Base-by-base conservation (phyloP, 2,888 invertebrate genomes). In the Drosophila meridionalis region DNA sequence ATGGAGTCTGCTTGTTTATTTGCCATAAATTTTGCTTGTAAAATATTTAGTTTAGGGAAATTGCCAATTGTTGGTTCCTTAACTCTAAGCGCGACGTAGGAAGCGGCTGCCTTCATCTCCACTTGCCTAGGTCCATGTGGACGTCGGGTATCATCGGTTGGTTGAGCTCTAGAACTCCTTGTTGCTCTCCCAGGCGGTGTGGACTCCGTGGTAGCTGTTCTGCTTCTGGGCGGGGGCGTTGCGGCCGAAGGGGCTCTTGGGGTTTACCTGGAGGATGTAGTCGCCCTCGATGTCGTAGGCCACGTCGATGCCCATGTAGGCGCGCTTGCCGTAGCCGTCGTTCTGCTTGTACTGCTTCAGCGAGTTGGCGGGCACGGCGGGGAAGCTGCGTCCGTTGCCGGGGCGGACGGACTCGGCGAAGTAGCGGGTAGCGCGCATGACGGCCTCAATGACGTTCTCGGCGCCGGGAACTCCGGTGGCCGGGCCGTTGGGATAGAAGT, bases 331-430 rank as follows among this genome's bases (percentile, higher is more conserved):
- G 56, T 86, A 75, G 40, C 92, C 92, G n/a, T 90, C 85, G 53
- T 86, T 84, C 61, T 88, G 82, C 62, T 92, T 90, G 79, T 92
- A 91, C 66, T 91, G 86, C 30, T 89, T 69, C 52, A 91, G 68
- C 0, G 93, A 93, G 57, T 83, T 90, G 74, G 93, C 92, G 20
- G 82, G 80, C 0, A 90, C 90, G 28, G 92, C 92, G 53, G 93
- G 90, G 89, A 93, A 93, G 76, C 89, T 92, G 64, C 87, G 90
- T 73, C 92, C 93, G 40, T 89, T 89, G 14, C 92, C 92, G 4
- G 92, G 92, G n/a, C 85, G 78, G 5, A 93, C 92, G 1, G 93
- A 85, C 71, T 93, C 93, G 58, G 93, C 92, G 32, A 83, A 93
- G 80, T 91, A 93, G 62, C 90, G 86, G 30, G 91, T 82, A 53